phyloP scores from a whole-genome alignment of 2,797 vertebrate genomes.

The Cetoscarus ocellatus region DNA sequence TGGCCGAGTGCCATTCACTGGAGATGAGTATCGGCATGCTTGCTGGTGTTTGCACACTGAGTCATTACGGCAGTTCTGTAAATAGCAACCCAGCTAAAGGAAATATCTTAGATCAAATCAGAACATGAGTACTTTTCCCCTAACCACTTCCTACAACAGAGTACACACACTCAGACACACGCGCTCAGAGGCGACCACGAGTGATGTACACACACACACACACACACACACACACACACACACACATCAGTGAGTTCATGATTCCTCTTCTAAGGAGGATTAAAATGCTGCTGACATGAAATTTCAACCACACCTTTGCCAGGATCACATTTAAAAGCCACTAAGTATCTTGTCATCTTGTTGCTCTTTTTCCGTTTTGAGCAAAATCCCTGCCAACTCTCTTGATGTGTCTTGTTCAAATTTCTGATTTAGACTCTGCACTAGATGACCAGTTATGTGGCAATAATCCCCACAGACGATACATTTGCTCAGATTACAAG shows the following conservation, averaged over 20 bases:
- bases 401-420: slow-evolving; percentile 34
- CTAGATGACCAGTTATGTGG: slow-evolving; percentile 19
- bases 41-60: slow-evolving; percentile 68
- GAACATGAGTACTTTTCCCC: slow-evolving; percentile 65
- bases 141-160: slow-evolving; percentile 77
- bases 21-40: slow-evolving; percentile 79
- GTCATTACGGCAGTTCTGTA: slow-evolving; percentile 79
- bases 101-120: slow-evolving; percentile 80
- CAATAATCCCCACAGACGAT: slow-evolving; percentile 31
- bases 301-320: slow-evolving; percentile 39
- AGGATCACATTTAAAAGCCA: slow-evolving; percentile 10
- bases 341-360: slow-evolving; percentile 20
- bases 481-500: slow-evolving; percentile 54
- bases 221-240: slow-evolving; percentile 5
- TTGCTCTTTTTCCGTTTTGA: slow-evolving; percentile 31
- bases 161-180: slow-evolving; percentile 31
- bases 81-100: slow-evolving; percentile 80
- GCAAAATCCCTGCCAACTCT: slow-evolving; percentile 18
- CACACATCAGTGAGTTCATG: slow-evolving; percentile 23
- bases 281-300: slow-evolving; percentile 55
- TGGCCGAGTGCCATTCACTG: slow-evolving; percentile 61
- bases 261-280: slow-evolving; percentile 51
- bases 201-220: slow-evolving; percentile 9
- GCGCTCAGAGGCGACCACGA: slow-evolving; percentile 9
- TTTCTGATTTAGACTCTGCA: slow-evolving; percentile 48